Conservation (phyloP, 2,797 vertebrate species). For the Lacerta bilineata region DNA sequence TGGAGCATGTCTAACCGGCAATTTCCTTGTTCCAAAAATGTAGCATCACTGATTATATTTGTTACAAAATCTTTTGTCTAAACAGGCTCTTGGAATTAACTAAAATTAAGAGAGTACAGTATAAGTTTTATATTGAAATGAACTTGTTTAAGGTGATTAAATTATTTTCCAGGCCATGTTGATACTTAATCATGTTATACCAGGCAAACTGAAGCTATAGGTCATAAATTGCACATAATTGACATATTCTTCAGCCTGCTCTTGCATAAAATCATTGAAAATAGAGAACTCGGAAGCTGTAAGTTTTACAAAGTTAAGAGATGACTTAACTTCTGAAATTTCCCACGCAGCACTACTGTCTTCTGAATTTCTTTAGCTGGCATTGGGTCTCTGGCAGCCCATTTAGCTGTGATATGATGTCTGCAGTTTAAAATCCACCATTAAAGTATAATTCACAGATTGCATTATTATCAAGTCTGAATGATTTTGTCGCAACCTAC, state of each 20-base stretch:
- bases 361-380: conserved; percentile 45
- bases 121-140: not conserved
- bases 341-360: conserved; percentile 8
- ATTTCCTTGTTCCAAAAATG: not conserved
- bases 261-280: conserved; percentile 20
- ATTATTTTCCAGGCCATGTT: conserved; percentile 2
- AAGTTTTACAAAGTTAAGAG: not conserved
- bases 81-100: not conserved
- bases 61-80: not conserved
- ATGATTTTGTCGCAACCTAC: conserved; percentile 44
- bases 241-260: not conserved
- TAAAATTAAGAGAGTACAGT: not conserved
- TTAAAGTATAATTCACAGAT: conserved; percentile 45
- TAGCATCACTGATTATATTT: not conserved
- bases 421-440: conserved; percentile 59
- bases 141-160: not conserved
- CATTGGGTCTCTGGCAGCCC: conserved; percentile 28
- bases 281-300: not conserved
- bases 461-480: conserved; percentile 39
- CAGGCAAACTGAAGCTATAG: not conserved
- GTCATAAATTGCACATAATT: not conserved
- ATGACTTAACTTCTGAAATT: conserved; percentile 11
- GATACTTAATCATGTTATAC: not conserved
- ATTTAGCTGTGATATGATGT: conserved; percentile 44
- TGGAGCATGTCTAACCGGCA: not conserved